Conservation (phyloP, 30 jellyfish, hydroid and myxozoan genomes). For the Chironex yamaguchii region DNA sequence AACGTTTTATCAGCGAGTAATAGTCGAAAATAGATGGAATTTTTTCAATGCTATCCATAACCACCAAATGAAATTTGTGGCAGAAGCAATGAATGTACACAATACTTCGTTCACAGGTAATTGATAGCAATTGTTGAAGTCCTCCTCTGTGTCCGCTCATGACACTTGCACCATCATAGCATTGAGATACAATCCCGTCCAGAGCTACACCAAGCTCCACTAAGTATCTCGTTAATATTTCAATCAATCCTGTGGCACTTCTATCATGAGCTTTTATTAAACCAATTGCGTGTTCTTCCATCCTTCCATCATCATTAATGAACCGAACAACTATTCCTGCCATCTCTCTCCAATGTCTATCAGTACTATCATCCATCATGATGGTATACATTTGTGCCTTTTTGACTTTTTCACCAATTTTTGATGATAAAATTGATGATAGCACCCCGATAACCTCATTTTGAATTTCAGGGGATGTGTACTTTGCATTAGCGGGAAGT, state of each 20-base stretch:
- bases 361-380: slow-evolving; percentile 28
- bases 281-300: slow-evolving; percentile 29
- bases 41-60: not conserved
- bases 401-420: slow-evolving; percentile 1
- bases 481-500: slow-evolving; percentile 32
- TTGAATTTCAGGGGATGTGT: slow-evolving; percentile 34
- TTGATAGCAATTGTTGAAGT: slow-evolving; percentile 11
- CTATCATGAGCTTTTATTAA: slow-evolving; percentile 20
- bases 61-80: slow-evolving; percentile 31
- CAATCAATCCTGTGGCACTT: slow-evolving; percentile 22
- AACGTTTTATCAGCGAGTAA: not conserved
- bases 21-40: not conserved
- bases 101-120: slow-evolving; percentile 5
- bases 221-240: not conserved
- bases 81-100: slow-evolving; percentile 12
- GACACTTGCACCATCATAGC: slow-evolving; percentile 49
- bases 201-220: too few relatives aligned
- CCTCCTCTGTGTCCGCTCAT: slow-evolving; percentile 45
- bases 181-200: slow-evolving; percentile 26
- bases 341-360: not conserved
- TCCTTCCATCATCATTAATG: not conserved
- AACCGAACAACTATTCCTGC: slow-evolving; percentile 19
- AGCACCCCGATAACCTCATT: slow-evolving; percentile 36
- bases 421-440: slow-evolving; percentile 9
- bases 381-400: slow-evolving; percentile 3